Evolutionary conservation across 2,888 invertebrate species (phyloP).

Genomic region (Sesia bembeciformis): DNA sequence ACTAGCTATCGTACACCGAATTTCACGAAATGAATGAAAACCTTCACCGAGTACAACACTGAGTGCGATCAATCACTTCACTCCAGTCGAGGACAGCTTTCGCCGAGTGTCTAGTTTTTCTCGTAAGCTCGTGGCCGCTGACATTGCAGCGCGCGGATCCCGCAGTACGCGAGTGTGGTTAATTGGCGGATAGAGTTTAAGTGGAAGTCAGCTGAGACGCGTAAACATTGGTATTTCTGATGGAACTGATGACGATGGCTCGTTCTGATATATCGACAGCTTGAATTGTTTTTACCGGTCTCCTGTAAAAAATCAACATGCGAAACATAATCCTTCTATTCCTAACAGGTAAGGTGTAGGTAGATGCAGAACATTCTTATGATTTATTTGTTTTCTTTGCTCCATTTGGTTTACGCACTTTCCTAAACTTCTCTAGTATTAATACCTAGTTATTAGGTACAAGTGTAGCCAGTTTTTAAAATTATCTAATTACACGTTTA

Average conservation of each 20-base stretch:
- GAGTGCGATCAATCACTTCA: not conserved
- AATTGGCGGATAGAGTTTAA: conserved; percentile 59
- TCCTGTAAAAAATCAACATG: conserved; percentile 42
- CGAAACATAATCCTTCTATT: conserved; percentile 53
- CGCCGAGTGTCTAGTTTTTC: conserved; percentile 63
- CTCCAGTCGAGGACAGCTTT: conserved; percentile 41
- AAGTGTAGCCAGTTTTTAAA: too few relatives aligned
- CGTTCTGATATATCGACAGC: conserved; percentile 30
- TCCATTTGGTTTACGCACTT: not conserved
- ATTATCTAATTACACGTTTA: too few relatives aligned
- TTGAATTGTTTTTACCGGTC: conserved; percentile 27
- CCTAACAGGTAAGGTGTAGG: conserved; percentile 49
- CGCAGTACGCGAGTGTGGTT: conserved; percentile 72
- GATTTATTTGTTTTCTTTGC: not conserved
- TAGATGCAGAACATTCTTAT: not conserved
- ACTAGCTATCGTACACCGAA: conserved; percentile 30
- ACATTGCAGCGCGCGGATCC: conserved; percentile 70
- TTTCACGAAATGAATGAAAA: conserved; percentile 44
- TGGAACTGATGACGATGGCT: conserved; percentile 49
- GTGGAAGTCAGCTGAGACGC: conserved; percentile 62
- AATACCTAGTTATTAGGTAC: too few relatives aligned
- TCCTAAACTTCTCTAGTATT: not conserved
- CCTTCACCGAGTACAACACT: not conserved
- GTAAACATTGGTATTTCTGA: conserved; percentile 56
- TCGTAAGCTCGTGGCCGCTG: conserved; percentile 65